Base-by-base conservation (phyloP, 2,888 invertebrate genomes). In the Tipula confusa region DNA sequence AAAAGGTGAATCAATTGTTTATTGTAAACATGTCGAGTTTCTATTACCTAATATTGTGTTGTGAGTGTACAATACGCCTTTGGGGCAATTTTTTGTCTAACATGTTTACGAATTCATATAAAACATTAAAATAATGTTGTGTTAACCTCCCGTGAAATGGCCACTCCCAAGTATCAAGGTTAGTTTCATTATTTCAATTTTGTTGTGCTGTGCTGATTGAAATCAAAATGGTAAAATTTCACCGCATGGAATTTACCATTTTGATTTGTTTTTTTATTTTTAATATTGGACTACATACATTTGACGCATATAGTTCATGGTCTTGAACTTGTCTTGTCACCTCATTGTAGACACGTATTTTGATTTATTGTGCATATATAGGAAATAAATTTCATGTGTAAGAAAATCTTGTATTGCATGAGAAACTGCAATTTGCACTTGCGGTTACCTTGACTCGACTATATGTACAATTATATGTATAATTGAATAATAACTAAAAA, bases 271-370 rank as follows among this genome's bases (percentile, higher is more conserved):
- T 43, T 43, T 43, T 43, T 43, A 43, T 15, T 43, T 64, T 64
- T 0, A 64, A 11, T 7, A 24, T 64, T 13, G 13, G 64, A n/a
- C n/a, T 36, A 36, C 11, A 15, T 43, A 43, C 43, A 24, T 64
- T 48, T n/a, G n/a, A n/a, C n/a, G n/a, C n/a, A n/a, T n/a, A 64
- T 64, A 64, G 7, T 24, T 64, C 24, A 64, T 24, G 64, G 24
- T 64, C 64, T 18, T 64, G 64, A 64, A 64, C 64, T 24, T 64
- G 64, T 64, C 64, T 64, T 64, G 64, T 64, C 64, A 64, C 64
- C 7, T 7, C 24, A 24, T 64, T 24, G 24, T 64, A 9, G 64
- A 64, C 24, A 9, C 24, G 11, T 24, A 24, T 64, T 64, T 64
- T 24, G 24, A 64, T 64, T n/a, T n/a, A n/a, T n/a, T n/a, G n/a